Base-by-base conservation (phyloP, 1,140 invertebrate genomes). In the Centruroides sculpturatus region DNA sequence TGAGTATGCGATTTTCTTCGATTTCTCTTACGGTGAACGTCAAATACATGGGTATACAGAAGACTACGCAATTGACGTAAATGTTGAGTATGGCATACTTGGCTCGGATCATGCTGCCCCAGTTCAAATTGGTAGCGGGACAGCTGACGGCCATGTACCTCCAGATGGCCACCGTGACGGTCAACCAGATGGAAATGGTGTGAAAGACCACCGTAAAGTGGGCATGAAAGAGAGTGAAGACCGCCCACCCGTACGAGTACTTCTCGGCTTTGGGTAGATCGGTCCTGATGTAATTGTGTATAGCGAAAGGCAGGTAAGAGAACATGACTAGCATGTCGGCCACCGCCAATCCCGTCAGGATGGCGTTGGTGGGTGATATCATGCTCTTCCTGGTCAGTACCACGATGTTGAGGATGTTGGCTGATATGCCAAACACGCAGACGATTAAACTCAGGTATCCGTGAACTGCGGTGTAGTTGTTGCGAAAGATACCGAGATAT, bases 131-230 rank as follows among this genome's bases (percentile, higher is more conserved):
- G 12, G 56, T 50, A 10, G 62, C 63, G 5, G 66, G 66, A 57
- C 58, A 66, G 12, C 66, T 64, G 1, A 94, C 87, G 2, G 89
- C 90, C 13, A 96, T 84, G 71, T 92, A 96, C 5, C 92, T 78
- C 87, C 93, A 97, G 5, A 96, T 83, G 0, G 92, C 92, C 48
- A 96, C 72, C 2, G 87, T 88, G 0, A 96, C 85, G 0, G 92
- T 94, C 59, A 96, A 72, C 82, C 87, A 93, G 58, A 93, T 94
- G 0, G 90, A 91, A 51, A 94, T 87, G 0, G 92, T 94, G 72
- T 97, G 92, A 69, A 87, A 78, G 1, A 91, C 87, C 81, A 76
- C 73, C 7, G 79, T 76, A 71, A 92, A 93, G 66, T 90, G 82
- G 4, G 85, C 85, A 55, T 68, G 67, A 41, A 69, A 63, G 12